These are phyloP conservation scores for Melanerpes formicivorus DNA, from an alignment of 2,113 vertebrate species.

Conservation along the genomic window DNA sequence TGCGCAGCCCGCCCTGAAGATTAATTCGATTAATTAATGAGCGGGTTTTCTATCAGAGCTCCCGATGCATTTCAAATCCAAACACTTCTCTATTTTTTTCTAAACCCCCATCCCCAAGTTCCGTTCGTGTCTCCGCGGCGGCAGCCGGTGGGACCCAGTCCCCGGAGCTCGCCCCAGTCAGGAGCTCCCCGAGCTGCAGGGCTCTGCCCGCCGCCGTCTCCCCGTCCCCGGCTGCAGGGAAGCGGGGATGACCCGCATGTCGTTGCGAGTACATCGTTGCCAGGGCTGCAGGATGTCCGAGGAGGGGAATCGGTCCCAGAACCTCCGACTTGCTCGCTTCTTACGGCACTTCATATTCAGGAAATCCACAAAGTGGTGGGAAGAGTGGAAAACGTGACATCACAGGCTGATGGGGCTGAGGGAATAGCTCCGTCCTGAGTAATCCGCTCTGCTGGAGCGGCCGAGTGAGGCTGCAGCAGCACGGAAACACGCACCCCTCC, in stretches of 20 bases:
- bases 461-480: constrained; percentile 22
- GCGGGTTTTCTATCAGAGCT: not conserved
- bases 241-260: not conserved
- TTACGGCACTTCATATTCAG: constrained; percentile 52
- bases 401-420: constrained; percentile 39
- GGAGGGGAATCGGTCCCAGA: not conserved
- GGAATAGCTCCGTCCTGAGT: constrained; percentile 46
- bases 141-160: not conserved
- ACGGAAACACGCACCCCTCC: not conserved
- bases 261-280: not conserved
- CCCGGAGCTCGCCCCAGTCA: not conserved
- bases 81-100: not conserved
- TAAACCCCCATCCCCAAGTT: not conserved
- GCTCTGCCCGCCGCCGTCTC: not conserved
- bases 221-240: not conserved
- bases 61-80: not conserved
- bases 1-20: not conserved
- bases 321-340: not conserved
- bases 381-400: constrained; percentile 72
- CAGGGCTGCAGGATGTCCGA: not conserved
- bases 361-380: constrained; percentile 58
- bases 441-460: not conserved
- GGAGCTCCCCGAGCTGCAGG: too few species aligned
- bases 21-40: too few species aligned
- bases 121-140: not conserved